A percentile compares a stretch with the other conserved stretches of the same genome.
These are phyloP conservation scores for Prosopocoilus inquinatus DNA, from an alignment of 2,888 invertebrate genomes.

Conservation along the genomic window DNA sequence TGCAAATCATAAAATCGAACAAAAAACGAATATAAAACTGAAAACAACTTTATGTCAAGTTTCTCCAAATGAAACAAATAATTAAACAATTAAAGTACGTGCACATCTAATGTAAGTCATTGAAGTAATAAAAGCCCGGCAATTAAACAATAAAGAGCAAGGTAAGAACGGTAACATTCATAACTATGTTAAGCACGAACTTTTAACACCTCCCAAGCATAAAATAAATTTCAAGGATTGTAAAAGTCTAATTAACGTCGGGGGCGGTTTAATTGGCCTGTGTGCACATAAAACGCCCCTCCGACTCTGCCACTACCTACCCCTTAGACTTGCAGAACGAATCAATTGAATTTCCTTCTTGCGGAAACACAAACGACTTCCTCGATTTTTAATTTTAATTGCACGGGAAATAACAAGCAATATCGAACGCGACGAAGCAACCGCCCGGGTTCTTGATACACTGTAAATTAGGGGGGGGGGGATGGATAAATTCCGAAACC, in stretches of 20 bases:
- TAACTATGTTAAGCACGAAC: constrained; percentile 31
- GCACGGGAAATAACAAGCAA: constrained; percentile 3
- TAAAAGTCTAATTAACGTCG: constrained; percentile 37
- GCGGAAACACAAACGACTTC: too few species aligned
- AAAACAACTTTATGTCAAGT: too few species aligned
- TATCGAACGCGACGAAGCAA: constrained; percentile 8
- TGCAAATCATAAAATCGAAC: too few species aligned
- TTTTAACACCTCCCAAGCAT: constrained; percentile 32
- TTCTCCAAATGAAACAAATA: too few species aligned
- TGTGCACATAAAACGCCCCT: constrained; percentile 23
- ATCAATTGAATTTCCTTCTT: too few species aligned
- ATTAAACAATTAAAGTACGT: too few species aligned
- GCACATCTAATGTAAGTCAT: too few species aligned
- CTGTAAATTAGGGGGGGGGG: constrained; percentile 39
- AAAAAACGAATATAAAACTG: too few species aligned
- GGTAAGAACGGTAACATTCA: neutral
- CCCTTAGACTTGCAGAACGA: too few species aligned
- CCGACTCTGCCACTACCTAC: too few species aligned
- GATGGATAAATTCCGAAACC: constrained; percentile 34
- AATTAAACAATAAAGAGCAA: too few species aligned
- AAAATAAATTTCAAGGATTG: constrained; percentile 36
- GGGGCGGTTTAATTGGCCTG: constrained; percentile 33
- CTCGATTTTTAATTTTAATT: neutral
- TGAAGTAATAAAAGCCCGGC: too few species aligned
- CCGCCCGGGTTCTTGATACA: constrained; percentile 30